These are phyloP conservation scores for Thymelicus lineola DNA, from an alignment of 2,888 invertebrate species.

Conservation along the genomic window DNA sequence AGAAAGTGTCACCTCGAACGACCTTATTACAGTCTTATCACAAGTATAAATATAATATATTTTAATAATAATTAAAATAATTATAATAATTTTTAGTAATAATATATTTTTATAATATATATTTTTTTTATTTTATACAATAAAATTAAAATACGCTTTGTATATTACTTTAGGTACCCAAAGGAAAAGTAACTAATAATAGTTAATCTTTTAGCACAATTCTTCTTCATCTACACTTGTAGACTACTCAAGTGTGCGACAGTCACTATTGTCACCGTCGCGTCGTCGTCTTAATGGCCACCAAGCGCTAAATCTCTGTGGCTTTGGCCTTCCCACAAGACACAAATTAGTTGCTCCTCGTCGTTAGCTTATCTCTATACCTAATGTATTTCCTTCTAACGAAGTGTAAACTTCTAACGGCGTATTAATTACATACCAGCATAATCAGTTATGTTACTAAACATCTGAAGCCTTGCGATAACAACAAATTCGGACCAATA, in stretches of 20 bases:
- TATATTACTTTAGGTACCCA: too few relatives aligned
- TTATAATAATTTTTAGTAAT: too few relatives aligned
- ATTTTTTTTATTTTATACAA: too few relatives aligned
- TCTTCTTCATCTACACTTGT: background rate
- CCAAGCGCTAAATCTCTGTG: constrained; percentile 54
- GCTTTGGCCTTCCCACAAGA: constrained; percentile 58
- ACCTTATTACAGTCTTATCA: too few relatives aligned
- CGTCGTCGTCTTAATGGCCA: constrained; percentile 27
- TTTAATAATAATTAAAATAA: too few relatives aligned
- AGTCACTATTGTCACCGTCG: constrained; percentile 16
- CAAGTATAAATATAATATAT: too few relatives aligned
- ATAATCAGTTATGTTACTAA: constrained; percentile 28
- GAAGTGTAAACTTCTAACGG: constrained; percentile 3
- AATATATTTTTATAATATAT: too few relatives aligned
- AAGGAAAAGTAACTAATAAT: too few relatives aligned
- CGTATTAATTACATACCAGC: constrained; percentile 32
- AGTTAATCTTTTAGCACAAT: background rate
- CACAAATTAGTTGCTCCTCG: constrained; percentile 63
- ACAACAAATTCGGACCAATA: constrained; percentile 7
- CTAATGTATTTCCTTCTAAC: constrained; percentile 44
- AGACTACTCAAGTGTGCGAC: constrained; percentile 1
- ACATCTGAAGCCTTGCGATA: constrained; percentile 34
- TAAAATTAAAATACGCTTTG: too few relatives aligned
- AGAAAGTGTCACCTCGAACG: too few relatives aligned
- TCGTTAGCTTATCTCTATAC: constrained; percentile 61